These are phyloP conservation scores for Drosophila eohydei DNA, from an alignment of 2,888 invertebrate genomes.

Conservation along the genomic window DNA sequence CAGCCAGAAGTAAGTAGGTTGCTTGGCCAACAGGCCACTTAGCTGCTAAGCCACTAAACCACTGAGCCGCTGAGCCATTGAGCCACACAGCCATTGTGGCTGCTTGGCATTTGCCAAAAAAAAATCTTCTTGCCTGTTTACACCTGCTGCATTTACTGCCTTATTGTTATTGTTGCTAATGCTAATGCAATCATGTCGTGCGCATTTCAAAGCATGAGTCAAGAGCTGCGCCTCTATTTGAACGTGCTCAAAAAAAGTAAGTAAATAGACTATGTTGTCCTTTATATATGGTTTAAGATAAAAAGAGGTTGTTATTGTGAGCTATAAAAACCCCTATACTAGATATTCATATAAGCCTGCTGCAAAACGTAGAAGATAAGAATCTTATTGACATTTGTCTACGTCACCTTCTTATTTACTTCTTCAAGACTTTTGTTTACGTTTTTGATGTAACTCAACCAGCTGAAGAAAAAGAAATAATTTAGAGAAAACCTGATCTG, in stretches of 20 bases:
- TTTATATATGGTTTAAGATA: not conserved
- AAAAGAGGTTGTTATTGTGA: not conserved
- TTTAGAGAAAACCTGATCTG: no score
- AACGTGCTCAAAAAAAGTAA: constrained; percentile 9
- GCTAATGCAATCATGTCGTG: constrained; percentile 39
- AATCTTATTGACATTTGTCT: not conserved
- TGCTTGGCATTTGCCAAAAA: constrained; percentile 73
- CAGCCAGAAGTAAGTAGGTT: constrained; percentile 70
- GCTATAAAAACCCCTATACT: not conserved
- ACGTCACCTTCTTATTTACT: no score
- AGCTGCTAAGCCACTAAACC: constrained; percentile 52
- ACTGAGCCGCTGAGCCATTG: constrained; percentile 21
- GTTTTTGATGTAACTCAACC: no score
- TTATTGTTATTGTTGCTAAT: constrained; percentile 22
- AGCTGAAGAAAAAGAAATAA: no score
- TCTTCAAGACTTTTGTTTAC: no score
- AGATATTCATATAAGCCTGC: not conserved
- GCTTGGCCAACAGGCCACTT: constrained; percentile 70
- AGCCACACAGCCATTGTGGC: constrained; percentile 26
- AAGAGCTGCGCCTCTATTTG: constrained; percentile 50
- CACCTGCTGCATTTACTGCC: constrained; percentile 43
- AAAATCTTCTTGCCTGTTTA: constrained; percentile 57
- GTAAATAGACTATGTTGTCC: not conserved
- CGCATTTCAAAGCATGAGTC: constrained; percentile 51
- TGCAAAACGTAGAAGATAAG: not conserved